These are phyloP conservation scores for Leptinotarsa juncta DNA, from an alignment of 2,888 invertebrate species.

Conservation along the genomic window DNA sequence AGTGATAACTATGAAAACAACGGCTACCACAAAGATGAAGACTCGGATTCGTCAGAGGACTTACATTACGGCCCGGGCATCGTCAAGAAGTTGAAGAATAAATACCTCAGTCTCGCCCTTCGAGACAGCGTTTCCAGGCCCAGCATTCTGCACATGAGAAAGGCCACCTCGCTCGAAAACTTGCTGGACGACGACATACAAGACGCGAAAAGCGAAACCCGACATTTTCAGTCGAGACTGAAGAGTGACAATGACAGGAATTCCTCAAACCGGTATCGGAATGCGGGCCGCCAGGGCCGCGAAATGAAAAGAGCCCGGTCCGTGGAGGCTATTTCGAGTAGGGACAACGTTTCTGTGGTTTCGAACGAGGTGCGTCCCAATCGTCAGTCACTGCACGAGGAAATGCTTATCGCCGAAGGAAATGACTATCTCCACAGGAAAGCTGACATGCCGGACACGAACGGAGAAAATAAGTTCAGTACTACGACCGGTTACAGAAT, in stretches of 20 bases:
- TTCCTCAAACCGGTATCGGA: conserved; percentile 66
- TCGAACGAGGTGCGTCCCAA: conserved; percentile 49
- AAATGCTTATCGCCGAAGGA: conserved; percentile 64
- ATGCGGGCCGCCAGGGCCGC: conserved; percentile 62
- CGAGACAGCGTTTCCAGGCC: conserved; percentile 75
- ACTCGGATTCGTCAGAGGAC: conserved; percentile 78
- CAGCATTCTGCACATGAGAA: conserved; percentile 76
- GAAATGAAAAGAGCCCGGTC: conserved; percentile 87
- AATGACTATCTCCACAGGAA: conserved; percentile 54
- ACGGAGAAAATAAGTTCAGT: conserved; percentile 43
- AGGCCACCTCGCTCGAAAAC: conserved; percentile 88
- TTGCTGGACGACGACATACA: conserved; percentile 76
- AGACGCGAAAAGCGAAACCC: conserved; percentile 50
- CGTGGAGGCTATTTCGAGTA: conserved; percentile 83
- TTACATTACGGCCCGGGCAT: conserved; percentile 92
- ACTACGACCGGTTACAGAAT: conserved; percentile 53
- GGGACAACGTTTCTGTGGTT: conserved; percentile 63
- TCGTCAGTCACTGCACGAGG: conserved; percentile 67
- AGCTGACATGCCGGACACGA: conserved; percentile 40
- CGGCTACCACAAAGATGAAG: conserved; percentile 61
- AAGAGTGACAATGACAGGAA: conserved; percentile 54
- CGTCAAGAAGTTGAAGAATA: conserved; percentile 87
- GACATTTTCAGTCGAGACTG: conserved; percentile 50
- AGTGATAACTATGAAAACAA: conserved; percentile 52
- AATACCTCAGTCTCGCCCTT: conserved; percentile 86